Base-by-base conservation (phyloP, 1,140 invertebrate species). In the Oncopeltus fasciatus region DNA sequence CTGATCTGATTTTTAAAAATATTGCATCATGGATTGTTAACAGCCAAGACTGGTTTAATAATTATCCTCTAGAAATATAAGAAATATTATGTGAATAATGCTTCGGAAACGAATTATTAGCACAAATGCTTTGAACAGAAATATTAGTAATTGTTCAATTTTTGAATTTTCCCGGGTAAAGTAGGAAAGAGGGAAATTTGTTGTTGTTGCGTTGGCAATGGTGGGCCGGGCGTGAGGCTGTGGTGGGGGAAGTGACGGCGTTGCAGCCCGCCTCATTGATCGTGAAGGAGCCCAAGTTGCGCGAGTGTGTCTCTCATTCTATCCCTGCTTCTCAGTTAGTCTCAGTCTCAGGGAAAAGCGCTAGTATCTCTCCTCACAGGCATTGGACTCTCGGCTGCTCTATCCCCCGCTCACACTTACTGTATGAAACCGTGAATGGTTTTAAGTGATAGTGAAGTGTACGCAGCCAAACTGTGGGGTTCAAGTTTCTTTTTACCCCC, bases 381-480 rank as follows among this genome's bases (percentile, higher is more conserved):
- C 16, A n/a, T 27, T 61, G 20, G 46, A 26, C 29, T 53, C 12
- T 24, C 47, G 27, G 38, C 60, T 61, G 49, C 47, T 24, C 46
- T 31, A 18, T 31, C 26, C 24, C 47, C 51, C 26, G 24, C 47
- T 51, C 46, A 38, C 31, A 14, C 49, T 21, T 20, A 57, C 53
- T 59, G n/a, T 47, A 61, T 61, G 59, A n/a, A 60, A 46, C 33
- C 31, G 64, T 65, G 60, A 65, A 65, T 62, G 64, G 57, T 62
- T 62, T 62, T 65, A 51, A 61, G 64, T 65, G 64, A 65, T 59
- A 61, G 64, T 65, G 64, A 62, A 38, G 56, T 62, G 81, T 85
- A 83, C 85, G 83, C 86, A 82, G 82, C 84, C 88, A 91, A 90
- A 83, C 87, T 91, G 87, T 91, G 88, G 88, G 87, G 87, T 80